Evolutionary conservation across 2,888 invertebrate species (phyloP), one percentile per base, ranked within the genome.

Genomic region (Limnephilus lunatus): DNA sequence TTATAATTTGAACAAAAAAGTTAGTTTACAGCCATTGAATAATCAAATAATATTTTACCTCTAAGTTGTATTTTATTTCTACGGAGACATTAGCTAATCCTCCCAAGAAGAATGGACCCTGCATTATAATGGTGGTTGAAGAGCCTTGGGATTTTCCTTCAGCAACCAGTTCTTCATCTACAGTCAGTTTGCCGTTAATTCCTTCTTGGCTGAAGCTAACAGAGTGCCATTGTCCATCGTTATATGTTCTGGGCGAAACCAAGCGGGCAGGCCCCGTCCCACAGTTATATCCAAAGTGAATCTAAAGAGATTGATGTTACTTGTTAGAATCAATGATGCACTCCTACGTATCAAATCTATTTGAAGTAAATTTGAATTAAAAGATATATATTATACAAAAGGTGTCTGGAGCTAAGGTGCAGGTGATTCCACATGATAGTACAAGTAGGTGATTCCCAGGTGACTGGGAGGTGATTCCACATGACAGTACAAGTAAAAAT

Each of bases 151-250:
- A 97, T 91, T 95, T 95, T 7, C 97, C 97, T 88, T 96, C 95
- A 0, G 96, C 96, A 5, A 96, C 95, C 81, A 95, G 95, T 32
- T 96, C 96, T 7, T 97, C 97, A 94, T 97, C 98, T 1, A 98
- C 96, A 0, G 96, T 95, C 83, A 98, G 95, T 94, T 97, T 97
- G 14, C 98, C 98, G 92, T 96, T 96, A 0, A 96, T 96, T 2
- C 95, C 96, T 81, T 96, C 96, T 68, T 98, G 96, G 32, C 96
- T 96, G 94, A 99, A 97, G 19, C 96, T 96, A 0, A 98, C 97
- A 0, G 97, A 96, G 94, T 99, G 99, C 99, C 99, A 99, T 89
- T 96, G 95, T 0, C 97, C 97, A 94, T 98, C 98, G 94, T 97
- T 97, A 94, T 98, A 97, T 3, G 95, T 95, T 19, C 95, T 95